Evolutionary conservation across 2,113 vertebrate genomes (phyloP).

Genomic region (Pyxicephalus adspersus): DNA sequence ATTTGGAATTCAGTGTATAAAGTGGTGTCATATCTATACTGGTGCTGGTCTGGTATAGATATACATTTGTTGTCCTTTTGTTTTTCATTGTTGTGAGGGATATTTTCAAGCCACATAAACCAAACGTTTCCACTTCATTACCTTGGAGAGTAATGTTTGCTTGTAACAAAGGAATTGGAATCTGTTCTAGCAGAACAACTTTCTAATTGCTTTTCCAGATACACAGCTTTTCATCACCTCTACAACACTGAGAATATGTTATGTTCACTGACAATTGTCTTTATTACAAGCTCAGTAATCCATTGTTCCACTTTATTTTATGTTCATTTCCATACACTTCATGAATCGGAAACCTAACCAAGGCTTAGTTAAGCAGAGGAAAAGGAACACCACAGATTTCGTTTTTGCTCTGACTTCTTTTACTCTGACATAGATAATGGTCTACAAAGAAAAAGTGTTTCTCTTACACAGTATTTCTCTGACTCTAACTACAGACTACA

Average conservation of each 20-base stretch:
- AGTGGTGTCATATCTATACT: background rate
- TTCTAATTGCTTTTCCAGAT: slow-evolving; percentile 45
- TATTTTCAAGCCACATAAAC: slow-evolving; percentile 20
- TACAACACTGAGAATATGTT: slow-evolving; percentile 7
- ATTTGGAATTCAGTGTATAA: background rate
- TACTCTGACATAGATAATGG: background rate
- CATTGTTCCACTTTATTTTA: slow-evolving; percentile 25
- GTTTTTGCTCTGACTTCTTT: background rate
- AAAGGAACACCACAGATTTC: background rate
- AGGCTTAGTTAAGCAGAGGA: slow-evolving; percentile 34
- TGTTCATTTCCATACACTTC: slow-evolving; percentile 20
- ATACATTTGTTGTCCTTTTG: slow-evolving; percentile 10
- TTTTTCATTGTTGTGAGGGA: slow-evolving; percentile 13
- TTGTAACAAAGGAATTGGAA: slow-evolving; percentile 13
- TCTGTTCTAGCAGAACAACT: background rate
- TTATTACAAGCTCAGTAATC: slow-evolving; percentile 25
- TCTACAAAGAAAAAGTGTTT: background rate
- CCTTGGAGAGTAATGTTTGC: slow-evolving; percentile 11
- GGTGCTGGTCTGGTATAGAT: background rate
- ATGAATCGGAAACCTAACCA: slow-evolving; percentile 36
- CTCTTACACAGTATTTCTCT: no score
- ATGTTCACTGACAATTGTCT: slow-evolving; percentile 49
- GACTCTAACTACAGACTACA: no score
- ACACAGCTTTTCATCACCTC: slow-evolving; percentile 38
- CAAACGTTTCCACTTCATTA: slow-evolving; percentile 14